A percentile compares a stretch with the other conserved stretches of the same genome.
Conservation (phyloP, 2,113 vertebrate species). For the Brienomyrus longianalis region DNA sequence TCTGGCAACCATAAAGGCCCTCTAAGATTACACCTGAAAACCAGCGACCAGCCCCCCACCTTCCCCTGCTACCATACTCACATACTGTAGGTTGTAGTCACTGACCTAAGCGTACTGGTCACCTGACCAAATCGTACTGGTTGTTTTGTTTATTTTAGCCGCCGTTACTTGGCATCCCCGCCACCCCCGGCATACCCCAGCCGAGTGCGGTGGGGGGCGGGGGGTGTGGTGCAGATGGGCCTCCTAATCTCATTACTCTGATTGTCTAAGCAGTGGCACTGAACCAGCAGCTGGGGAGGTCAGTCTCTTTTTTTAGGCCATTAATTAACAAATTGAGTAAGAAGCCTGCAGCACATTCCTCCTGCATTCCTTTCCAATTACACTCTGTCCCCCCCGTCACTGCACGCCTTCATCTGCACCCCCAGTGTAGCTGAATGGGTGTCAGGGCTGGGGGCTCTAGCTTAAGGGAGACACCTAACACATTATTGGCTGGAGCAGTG, state of each 20-base stretch:
- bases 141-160: not conserved
- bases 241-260: constrained; percentile 4
- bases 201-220: no score
- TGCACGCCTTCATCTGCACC: not conserved
- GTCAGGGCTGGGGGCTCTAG: not conserved
- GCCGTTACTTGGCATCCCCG: not conserved
- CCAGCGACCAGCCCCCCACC: not conserved
- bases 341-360: not conserved
- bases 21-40: not conserved
- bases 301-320: not conserved
- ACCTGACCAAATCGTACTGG: not conserved
- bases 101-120: not conserved
- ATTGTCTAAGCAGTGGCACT: not conserved
- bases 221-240: not conserved
- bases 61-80: not conserved
- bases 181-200: not conserved
- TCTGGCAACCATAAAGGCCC: not conserved
- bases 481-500: not conserved
- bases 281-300: not conserved
- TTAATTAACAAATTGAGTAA: constrained; percentile 1
- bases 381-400: not conserved
- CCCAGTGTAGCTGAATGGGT: not conserved
- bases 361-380: not conserved
- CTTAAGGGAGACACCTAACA: not conserved
- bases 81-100: not conserved